Conservation (phyloP, 2,888 invertebrate genomes). For the Disparrhopalites patrizii region DNA sequence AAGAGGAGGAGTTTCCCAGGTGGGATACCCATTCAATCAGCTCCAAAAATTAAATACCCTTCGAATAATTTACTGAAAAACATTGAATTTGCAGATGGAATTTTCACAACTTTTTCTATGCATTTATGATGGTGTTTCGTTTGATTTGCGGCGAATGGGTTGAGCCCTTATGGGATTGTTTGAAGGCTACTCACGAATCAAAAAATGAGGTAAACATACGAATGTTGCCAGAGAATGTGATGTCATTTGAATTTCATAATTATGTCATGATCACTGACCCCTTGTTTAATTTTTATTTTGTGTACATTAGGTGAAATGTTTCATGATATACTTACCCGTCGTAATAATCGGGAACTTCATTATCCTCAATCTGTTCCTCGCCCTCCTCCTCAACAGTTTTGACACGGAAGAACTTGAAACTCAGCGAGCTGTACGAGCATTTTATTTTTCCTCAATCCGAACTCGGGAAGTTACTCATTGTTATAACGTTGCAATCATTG, state of each 20-base stretch:
- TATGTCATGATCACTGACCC: too few species aligned
- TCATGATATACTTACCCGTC: conserved; percentile 89
- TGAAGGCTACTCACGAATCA: conserved; percentile 72
- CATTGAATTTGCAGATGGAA: conserved; percentile 77
- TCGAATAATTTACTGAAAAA: not conserved
- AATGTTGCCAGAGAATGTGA: not conserved
- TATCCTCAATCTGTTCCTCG: conserved; percentile 96
- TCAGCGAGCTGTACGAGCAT: conserved; percentile 70
- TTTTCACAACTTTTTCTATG: conserved; percentile 93
- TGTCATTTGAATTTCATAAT: too few species aligned
- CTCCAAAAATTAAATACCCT: not conserved
- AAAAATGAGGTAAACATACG: not conserved
- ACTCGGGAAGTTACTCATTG: not conserved
- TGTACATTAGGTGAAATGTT: conserved; percentile 67
- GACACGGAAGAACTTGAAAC: conserved; percentile 88
- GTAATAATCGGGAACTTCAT: conserved; percentile 95
- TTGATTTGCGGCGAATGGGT: conserved; percentile 97
- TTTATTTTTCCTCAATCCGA: not conserved
- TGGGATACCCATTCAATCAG: not conserved
- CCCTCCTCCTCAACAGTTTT: conserved; percentile 61
- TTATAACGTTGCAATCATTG: not conserved
- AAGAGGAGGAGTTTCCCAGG: conserved; percentile 14
- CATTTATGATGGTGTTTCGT: conserved; percentile 97
- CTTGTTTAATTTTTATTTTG: too few species aligned
- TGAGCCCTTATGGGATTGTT: conserved; percentile 94